These are phyloP conservation scores for Macropis europaea DNA, from an alignment of 2,888 invertebrate genomes.

Conservation along the genomic window DNA sequence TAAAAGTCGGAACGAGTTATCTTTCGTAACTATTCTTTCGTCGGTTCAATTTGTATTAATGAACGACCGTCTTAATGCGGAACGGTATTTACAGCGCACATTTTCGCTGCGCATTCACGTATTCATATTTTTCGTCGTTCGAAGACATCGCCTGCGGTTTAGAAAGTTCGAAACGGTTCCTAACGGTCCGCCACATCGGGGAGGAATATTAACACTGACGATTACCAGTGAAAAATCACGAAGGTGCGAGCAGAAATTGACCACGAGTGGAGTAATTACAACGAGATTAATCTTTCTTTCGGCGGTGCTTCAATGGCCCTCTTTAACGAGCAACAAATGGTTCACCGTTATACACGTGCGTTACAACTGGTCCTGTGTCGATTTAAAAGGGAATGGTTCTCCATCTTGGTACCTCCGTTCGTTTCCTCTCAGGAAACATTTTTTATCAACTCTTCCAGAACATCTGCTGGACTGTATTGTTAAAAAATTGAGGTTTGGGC, in stretches of 20 bases:
- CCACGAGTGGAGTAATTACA: slow-evolving; percentile 58
- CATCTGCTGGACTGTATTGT: no score
- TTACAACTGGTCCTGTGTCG: slow-evolving; percentile 17
- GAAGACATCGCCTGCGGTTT: slow-evolving; percentile 22
- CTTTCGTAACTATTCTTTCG: slow-evolving; percentile 8
- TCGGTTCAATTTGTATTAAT: slow-evolving; percentile 74
- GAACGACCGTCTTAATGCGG: slow-evolving; percentile 64
- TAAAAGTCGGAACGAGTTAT: slow-evolving; percentile 2
- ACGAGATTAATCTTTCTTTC: slow-evolving; percentile 67
- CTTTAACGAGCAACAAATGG: slow-evolving; percentile 64
- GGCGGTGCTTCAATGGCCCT: slow-evolving; percentile 56
- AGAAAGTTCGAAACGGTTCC: slow-evolving; percentile 33
- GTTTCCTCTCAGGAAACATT: background rate
- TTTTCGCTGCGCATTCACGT: background rate
- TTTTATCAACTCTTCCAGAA: no score
- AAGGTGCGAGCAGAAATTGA: slow-evolving; percentile 32
- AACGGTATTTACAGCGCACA: slow-evolving; percentile 6
- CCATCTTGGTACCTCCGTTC: slow-evolving; percentile 1
- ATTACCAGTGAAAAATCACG: slow-evolving; percentile 54
- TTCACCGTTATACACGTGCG: slow-evolving; percentile 44
- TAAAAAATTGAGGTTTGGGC: no score
- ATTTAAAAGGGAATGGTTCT: slow-evolving; percentile 38
- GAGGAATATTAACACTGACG: slow-evolving; percentile 24
- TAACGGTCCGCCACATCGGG: slow-evolving; percentile 31
- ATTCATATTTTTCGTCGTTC: background rate